phyloP scores from a whole-genome alignment of 2,113 vertebrate species.

The Halichoerus grypus region DNA sequence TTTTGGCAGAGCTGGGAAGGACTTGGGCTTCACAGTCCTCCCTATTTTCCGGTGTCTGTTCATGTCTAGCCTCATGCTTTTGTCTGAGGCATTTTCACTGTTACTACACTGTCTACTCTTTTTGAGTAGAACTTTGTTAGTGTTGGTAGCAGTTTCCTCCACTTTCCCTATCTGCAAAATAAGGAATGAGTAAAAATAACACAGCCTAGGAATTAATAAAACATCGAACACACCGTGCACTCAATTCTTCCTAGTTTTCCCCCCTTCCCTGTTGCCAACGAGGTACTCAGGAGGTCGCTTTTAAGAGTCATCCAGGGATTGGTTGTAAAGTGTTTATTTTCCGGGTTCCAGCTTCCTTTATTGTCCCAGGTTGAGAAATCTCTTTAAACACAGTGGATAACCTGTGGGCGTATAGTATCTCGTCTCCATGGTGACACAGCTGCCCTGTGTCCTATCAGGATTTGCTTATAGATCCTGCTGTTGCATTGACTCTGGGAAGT shows the following conservation, averaged over 20 bases:
- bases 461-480: slow-evolving; percentile 71
- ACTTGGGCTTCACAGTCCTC: neutral
- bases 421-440: slow-evolving; percentile 71
- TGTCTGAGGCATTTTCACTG: neutral
- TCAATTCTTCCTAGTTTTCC: neutral
- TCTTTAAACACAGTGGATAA: slow-evolving; percentile 41
- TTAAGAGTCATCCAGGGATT: neutral
- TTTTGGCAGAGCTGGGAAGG: neutral
- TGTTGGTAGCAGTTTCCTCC: neutral
- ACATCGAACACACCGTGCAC: neutral
- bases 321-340: slow-evolving; percentile 53
- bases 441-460: slow-evolving; percentile 50
- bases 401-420: slow-evolving; percentile 49
- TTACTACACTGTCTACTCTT: neutral
- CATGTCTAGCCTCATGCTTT: neutral
- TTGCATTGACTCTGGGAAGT: slow-evolving; percentile 70
- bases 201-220: neutral
- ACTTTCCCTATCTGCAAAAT: slow-evolving; percentile 31
- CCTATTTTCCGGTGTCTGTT: neutral
- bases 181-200: neutral
- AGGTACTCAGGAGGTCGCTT: neutral
- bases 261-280: neutral
- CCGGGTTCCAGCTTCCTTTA: slow-evolving; percentile 64
- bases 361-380: slow-evolving; percentile 49
- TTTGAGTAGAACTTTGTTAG: neutral